Conservation (phyloP, 2,113 vertebrate species). For the Tetrax tetrax region DNA sequence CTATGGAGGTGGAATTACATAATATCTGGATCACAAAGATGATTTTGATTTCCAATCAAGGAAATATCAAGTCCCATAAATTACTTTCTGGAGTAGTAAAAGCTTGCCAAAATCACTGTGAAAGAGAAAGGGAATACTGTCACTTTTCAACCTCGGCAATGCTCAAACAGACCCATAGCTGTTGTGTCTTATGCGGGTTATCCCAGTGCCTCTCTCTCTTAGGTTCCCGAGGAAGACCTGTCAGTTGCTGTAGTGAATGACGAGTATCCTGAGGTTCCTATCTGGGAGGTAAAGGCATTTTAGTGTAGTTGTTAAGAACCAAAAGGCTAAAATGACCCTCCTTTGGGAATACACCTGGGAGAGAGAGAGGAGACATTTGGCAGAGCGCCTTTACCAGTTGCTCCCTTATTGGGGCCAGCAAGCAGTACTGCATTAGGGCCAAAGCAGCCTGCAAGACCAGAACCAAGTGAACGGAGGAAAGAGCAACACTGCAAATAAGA, state of each 20-base stretch:
- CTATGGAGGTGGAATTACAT: neutral
- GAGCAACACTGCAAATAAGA: neutral
- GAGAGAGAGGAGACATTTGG: neutral
- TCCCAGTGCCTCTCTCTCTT: neutral
- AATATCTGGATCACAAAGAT: neutral
- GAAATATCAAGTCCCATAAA: neutral
- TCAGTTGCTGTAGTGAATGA: neutral
- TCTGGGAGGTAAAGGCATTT: neutral
- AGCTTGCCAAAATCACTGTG: neutral
- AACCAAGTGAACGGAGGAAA: neutral
- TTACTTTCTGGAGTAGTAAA: neutral
- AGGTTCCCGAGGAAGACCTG: neutral
- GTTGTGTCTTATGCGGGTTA: neutral
- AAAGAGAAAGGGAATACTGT: neutral
- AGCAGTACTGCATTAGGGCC: neutral
- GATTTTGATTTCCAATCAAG: neutral
- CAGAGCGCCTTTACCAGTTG: neutral
- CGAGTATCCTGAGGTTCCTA: neutral
- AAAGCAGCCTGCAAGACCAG: neutral
- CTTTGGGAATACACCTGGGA: neutral
- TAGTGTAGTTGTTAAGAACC: neutral
- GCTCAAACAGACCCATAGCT: neutral
- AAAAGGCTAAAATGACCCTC: neutral
- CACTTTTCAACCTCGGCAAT: neutral
- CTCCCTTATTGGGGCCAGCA: neutral